Base-by-base conservation (phyloP, 2,888 invertebrate genomes). In the Nymphalis urticae region DNA sequence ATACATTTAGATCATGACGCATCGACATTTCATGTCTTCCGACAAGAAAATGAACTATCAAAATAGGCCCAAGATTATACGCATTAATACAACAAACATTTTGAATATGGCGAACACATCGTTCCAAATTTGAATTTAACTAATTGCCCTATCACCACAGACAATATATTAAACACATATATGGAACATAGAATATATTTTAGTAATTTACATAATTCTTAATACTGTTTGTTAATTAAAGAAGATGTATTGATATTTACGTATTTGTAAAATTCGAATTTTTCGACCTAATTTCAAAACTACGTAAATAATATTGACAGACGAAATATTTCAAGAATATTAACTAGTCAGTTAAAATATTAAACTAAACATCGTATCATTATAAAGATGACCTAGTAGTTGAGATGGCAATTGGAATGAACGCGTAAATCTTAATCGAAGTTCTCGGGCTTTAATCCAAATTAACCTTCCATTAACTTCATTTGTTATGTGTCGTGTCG, bases 1-100 rank as follows among this genome's bases (percentile, higher is more conserved):
- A 70, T 73, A 67, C 13, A 13, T 73, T 70, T 67, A 70, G 61
- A 58, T n/a, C 50, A 58, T 69, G 72, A 70, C 61, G 59, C 73
- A 73, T 62, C 58, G 50, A 42, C 65, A 36, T 66, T 64, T 51
- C 36, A 66, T 53, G 56, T 69, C 61, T 72, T 67, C 54, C 67
- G 63, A 64, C 65, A 72, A 65, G 69, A 70, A 66, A 70, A 61
- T 59, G 36, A 60, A 68, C 53, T 17, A 66, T 56, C 58, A 47
- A 60, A 48, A 62, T 62, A 64, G 66, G 64, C 36, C 27, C 36
- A 53, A 66, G 59, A 62, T 68, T 54, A 68, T 58, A 58, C 58
- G 42, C 61, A 69, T 71, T 60, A 61, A 60, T 53, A 67, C 68
- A 65, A 66, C 50, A 68, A 67, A 62, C 48, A 58, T 48, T 56